Conservation (phyloP, 2,113 vertebrate species). For the Abramis brama region DNA sequence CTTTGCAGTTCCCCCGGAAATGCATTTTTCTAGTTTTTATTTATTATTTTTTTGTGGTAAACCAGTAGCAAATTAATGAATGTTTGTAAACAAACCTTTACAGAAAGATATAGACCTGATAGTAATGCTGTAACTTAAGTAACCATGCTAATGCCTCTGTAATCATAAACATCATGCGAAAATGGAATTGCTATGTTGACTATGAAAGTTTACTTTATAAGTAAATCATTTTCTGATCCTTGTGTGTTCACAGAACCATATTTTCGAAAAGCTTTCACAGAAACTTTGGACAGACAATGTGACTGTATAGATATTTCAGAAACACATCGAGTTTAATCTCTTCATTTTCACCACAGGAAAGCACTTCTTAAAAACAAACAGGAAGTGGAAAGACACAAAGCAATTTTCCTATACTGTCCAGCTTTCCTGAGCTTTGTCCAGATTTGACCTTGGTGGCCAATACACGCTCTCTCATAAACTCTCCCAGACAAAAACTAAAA, state of each 20-base stretch:
- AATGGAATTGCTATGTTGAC: not conserved
- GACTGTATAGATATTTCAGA: not conserved
- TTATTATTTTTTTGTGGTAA: too few relatives aligned
- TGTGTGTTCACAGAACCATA: not conserved
- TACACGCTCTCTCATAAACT: not conserved
- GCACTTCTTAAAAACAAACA: constrained; percentile 13
- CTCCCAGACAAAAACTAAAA: not conserved
- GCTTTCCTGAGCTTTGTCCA: too few relatives aligned
- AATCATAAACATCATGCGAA: not conserved
- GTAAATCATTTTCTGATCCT: not conserved
- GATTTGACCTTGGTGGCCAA: too few relatives aligned
- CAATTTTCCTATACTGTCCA: not conserved
- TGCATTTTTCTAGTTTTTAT: too few relatives aligned
- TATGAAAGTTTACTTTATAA: not conserved
- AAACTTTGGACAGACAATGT: not conserved
- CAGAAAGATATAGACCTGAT: too few relatives aligned
- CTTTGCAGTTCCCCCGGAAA: too few relatives aligned
- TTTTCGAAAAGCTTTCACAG: not conserved
- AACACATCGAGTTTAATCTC: not conserved
- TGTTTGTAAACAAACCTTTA: too few relatives aligned
- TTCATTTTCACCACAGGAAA: not conserved
- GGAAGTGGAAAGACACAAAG: constrained; percentile 13
- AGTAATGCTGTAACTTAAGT: too few relatives aligned
- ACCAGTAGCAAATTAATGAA: too few relatives aligned
- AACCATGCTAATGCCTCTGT: too few relatives aligned